Evolutionary conservation across 2,797 vertebrate species (phyloP), one percentile per base, ranked within the genome.

Genomic region (Rhinophrynus dorsalis): DNA sequence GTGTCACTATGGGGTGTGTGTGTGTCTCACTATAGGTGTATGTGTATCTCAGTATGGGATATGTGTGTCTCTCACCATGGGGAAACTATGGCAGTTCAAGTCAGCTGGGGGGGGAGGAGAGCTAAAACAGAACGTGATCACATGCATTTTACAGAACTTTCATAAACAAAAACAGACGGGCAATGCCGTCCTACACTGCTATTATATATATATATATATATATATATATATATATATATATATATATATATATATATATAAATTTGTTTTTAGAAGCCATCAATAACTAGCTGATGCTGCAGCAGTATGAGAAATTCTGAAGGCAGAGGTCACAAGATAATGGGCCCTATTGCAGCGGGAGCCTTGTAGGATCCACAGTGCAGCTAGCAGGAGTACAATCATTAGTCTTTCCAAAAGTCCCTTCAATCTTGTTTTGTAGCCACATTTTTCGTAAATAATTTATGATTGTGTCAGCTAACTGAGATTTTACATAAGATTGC

Each of bases 271-370:
- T 18, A 12, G 32, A 10, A 20, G 9, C 21, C 12, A 38, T 20
- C 33, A 35, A 35, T 29, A 54, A 42, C 11, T 29, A 29, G n/a
- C 15, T 50, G 15, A 48, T 65, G 17, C 21, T 38, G 26, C 21
- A 18, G 23, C 21, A 38, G 20, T 13, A 37, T 38, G 12, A 51
- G 27, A 62, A 50, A 63, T 13, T 13, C 15, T 40, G 21, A 65
- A 40, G 47, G 2, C 61, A 65, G 12, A 40, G 54, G 55, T 67
- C 52, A 67, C 51, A 48, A 33, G 13, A 67, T 67, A 67, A 57
- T 57, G 38, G 55, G 64, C 35, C 37, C 38, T 37, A 47, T 6
- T 47, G 52, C 40, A 57, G 52, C 20, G 37, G 37, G 55, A 48
- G 23, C 21, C 9, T 38, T 58, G 42, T 68, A 48, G 21, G 32